Percentiles rank a stretch among this genome's conserved stretches.
Conservation (phyloP, 2,888 invertebrate species). For the Torymus auratus region DNA sequence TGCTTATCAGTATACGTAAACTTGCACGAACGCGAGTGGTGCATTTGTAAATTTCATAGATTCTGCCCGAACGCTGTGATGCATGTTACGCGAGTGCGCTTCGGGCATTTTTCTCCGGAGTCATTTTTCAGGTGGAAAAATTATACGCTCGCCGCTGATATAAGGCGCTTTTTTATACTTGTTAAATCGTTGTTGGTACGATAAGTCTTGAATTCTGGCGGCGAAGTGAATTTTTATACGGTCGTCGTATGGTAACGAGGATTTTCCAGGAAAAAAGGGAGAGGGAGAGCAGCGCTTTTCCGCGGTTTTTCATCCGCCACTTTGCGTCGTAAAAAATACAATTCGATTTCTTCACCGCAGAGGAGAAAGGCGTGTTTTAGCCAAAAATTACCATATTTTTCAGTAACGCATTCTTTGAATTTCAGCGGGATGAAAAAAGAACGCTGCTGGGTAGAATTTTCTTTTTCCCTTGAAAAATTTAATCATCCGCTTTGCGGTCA, state of each 20-base stretch:
- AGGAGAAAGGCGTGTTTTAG: not conserved
- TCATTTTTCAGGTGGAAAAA: no score
- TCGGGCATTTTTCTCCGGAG: no score
- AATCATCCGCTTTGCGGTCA: not conserved
- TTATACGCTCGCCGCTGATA: no score
- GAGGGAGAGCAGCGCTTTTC: not conserved
- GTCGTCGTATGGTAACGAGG: not conserved
- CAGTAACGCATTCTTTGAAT: not conserved
- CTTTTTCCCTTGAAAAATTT: not conserved
- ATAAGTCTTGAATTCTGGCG: not conserved
- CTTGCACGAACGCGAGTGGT: no score
- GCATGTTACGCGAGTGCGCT: no score
- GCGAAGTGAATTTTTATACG: not conserved
- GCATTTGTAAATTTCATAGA: no score
- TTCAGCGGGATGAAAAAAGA: not conserved
- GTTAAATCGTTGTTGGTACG: no score
- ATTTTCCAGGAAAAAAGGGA: not conserved
- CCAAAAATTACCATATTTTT: conserved; percentile 5
- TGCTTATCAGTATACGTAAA: no score
- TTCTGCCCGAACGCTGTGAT: no score
- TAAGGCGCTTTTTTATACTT: no score
- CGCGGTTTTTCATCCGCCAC: no score
- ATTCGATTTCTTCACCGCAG: not conserved
- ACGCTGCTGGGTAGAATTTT: not conserved
- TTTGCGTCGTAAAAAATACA: not conserved